phyloP scores from a whole-genome alignment of 2,888 invertebrate species.

The Cheilosia variabilis region DNA sequence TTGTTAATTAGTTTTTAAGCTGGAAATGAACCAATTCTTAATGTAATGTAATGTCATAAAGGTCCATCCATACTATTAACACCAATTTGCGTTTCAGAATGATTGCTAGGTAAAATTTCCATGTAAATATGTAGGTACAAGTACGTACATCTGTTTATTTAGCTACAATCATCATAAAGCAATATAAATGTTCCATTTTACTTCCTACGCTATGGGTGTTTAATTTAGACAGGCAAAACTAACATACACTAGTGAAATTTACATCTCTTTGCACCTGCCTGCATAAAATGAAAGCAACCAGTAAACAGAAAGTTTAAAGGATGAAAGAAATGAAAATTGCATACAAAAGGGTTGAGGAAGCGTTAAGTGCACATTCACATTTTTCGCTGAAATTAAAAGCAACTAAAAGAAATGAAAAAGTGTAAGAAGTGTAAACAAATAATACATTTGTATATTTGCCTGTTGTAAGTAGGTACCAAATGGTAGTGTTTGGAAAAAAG shows the following conservation, averaged over 20 bases:
- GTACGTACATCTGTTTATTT: no score
- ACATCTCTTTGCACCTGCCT: background rate
- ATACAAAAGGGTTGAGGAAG: constrained; percentile 9
- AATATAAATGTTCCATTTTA: background rate
- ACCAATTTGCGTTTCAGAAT: background rate
- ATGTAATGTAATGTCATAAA: no score
- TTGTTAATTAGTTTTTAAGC: no score
- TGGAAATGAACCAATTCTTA: no score
- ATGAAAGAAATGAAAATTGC: constrained; percentile 10
- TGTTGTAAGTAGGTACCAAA: no score
- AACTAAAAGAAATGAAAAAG: constrained; percentile 6
- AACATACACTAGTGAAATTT: background rate
- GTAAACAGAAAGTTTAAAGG: background rate
- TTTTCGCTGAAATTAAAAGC: constrained; percentile 8
- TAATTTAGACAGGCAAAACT: background rate
- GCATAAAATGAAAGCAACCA: background rate
- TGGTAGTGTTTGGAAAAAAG: no score
- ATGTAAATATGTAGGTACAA: no score
- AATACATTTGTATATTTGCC: no score
- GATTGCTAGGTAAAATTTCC: no score
- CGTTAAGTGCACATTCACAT: constrained; percentile 13
- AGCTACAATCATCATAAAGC: background rate
- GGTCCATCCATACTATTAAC: no score
- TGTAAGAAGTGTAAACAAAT: background rate
- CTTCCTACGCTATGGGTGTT: background rate